Conservation (phyloP, 2,797 vertebrate species). For the Octomys mimax region DNA sequence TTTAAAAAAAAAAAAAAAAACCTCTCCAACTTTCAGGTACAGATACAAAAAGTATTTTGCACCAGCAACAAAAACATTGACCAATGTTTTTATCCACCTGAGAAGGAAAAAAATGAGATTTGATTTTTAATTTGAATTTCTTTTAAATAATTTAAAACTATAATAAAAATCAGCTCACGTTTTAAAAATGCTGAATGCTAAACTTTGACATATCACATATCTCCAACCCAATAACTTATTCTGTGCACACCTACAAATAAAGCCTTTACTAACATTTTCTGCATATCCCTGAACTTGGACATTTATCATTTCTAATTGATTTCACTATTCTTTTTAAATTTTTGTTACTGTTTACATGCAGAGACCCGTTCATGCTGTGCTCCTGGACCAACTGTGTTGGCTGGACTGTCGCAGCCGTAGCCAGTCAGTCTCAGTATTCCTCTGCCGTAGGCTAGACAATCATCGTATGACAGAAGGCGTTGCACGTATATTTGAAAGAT, state of each 20-base stretch:
- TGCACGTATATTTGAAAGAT: background rate
- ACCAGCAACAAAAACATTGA: background rate
- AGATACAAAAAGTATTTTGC: background rate
- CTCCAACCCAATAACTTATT: background rate
- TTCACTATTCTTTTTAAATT: background rate
- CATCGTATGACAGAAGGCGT: background rate
- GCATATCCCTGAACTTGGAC: background rate
- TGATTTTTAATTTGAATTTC: background rate
- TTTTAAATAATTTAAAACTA: slow-evolving; percentile 30
- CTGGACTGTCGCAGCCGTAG: background rate
- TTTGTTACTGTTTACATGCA: background rate
- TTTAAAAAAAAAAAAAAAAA: background rate
- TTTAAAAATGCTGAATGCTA: background rate
- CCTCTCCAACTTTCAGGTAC: background rate
- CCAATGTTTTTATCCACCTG: background rate
- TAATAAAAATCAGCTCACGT: slow-evolving; percentile 26
- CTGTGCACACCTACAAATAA: background rate
- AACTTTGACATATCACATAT: background rate
- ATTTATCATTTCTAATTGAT: background rate
- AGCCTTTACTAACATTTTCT: background rate
- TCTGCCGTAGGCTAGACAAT: background rate
- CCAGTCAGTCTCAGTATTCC: background rate
- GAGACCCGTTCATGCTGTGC: background rate
- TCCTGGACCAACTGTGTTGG: background rate
- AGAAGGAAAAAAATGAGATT: slow-evolving; percentile 16